These are phyloP conservation scores for Dendrocopos noguchii DNA, from an alignment of 2,113 vertebrate genomes.

Conservation along the genomic window DNA sequence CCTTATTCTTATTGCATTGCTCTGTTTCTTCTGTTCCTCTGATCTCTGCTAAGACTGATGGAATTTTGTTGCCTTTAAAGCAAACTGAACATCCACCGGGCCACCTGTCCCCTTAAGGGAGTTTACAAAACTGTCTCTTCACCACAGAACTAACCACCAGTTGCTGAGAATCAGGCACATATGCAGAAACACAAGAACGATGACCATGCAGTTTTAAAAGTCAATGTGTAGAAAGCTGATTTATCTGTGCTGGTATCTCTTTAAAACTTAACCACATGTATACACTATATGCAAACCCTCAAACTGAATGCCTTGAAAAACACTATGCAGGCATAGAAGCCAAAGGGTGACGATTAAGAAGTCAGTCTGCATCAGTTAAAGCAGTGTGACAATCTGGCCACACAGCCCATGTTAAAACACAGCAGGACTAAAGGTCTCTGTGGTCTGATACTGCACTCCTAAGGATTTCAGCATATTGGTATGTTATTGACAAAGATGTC, in stretches of 20 bases:
- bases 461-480: neutral
- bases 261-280: neutral
- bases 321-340: neutral
- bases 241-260: neutral
- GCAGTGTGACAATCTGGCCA: neutral
- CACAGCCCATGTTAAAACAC: neutral
- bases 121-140: conserved; percentile 65
- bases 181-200: neutral
- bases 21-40: conserved; percentile 35
- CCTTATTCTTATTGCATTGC: neutral
- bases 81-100: conserved; percentile 16
- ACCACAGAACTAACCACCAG: conserved; percentile 67
- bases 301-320: neutral
- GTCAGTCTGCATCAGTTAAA: neutral
- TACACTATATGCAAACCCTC: neutral
- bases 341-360: neutral
- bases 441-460: neutral
- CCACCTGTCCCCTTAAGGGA: conserved; percentile 62
- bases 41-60: conserved; percentile 18
- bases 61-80: conserved; percentile 65
- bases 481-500: neutral
- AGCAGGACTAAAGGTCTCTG: neutral
- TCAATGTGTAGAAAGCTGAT: neutral
- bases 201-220: conserved; percentile 45
- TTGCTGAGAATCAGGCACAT: neutral